These are phyloP conservation scores for Ctenicera cuprea DNA, from an alignment of 2,888 invertebrate genomes.

Conservation along the genomic window DNA sequence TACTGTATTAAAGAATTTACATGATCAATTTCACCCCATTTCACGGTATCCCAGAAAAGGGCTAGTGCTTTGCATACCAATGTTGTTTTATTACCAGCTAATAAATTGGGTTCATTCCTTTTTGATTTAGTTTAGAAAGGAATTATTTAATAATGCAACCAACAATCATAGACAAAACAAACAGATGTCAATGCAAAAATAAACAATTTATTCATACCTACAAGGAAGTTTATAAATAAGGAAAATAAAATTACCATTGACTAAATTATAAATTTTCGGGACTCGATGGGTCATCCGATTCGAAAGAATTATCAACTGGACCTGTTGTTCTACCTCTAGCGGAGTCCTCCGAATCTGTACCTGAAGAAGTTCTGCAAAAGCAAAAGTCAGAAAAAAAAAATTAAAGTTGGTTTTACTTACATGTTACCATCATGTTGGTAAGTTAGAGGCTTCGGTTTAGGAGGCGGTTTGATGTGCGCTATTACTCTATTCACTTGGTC, in stretches of 20 bases:
- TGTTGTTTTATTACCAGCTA: too few relatives aligned
- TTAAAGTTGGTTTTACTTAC: slow-evolving; percentile 8
- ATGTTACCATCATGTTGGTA: slow-evolving; percentile 13
- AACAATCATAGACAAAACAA: too few relatives aligned
- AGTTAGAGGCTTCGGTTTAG: neutral
- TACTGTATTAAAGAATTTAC: too few relatives aligned
- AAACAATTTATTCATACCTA: too few relatives aligned
- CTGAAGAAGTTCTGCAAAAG: neutral
- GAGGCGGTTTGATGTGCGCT: neutral
- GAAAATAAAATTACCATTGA: neutral
- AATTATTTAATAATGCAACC: too few relatives aligned
- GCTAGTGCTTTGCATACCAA: too few relatives aligned
- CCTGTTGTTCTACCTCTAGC: slow-evolving; percentile 7
- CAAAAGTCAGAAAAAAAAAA: slow-evolving; percentile 10
- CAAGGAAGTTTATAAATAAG: too few relatives aligned
- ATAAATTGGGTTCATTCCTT: too few relatives aligned
- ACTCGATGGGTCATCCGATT: neutral
- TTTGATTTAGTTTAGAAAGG: too few relatives aligned
- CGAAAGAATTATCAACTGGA: neutral
- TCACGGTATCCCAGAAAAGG: too few relatives aligned
- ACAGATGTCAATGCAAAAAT: too few relatives aligned
- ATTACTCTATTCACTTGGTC: slow-evolving; percentile 1
- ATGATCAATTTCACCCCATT: too few relatives aligned
- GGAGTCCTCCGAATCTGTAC: neutral
- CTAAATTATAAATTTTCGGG: neutral